Conservation (phyloP, 2,888 invertebrate genomes). For the Catocala sponsa region DNA sequence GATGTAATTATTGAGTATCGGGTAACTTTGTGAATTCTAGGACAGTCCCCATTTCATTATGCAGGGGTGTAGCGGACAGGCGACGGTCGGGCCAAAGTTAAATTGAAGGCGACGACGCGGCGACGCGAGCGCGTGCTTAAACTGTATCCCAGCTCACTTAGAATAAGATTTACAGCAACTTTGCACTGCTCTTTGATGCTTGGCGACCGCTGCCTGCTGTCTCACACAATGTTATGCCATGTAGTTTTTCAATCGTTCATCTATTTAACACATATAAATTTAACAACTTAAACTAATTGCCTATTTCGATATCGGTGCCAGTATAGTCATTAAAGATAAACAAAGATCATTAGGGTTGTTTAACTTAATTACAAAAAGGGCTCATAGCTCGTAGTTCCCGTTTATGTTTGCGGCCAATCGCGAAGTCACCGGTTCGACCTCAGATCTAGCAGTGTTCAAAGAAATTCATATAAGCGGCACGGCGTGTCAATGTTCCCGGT, state of each 20-base stretch:
- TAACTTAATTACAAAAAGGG: too few relatives aligned
- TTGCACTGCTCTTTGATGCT: conserved; percentile 50
- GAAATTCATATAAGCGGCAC: too few relatives aligned
- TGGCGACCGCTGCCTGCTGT: conserved; percentile 17
- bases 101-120: conserved; percentile 83
- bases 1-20: conserved; percentile 80
- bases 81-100: conserved; percentile 80
- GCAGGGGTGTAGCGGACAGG: conserved; percentile 80
- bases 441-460: too few relatives aligned
- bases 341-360: too few relatives aligned
- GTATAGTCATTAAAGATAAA: neutral
- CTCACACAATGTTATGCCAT: conserved; percentile 47
- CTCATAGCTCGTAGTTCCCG: too few relatives aligned
- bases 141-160: conserved; percentile 78
- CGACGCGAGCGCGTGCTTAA: conserved; percentile 83
- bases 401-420: too few relatives aligned
- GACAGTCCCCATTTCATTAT: conserved; percentile 81
- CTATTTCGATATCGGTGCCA: neutral
- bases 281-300: neutral
- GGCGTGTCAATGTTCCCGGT: too few relatives aligned
- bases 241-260: conserved; percentile 37
- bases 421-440: too few relatives aligned
- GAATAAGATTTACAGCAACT: conserved; percentile 80
- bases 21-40: conserved; percentile 72
- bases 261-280: neutral